Evolutionary conservation across 2,113 vertebrate species (phyloP).

Genomic region (Dendropsophus ebraccatus): DNA sequence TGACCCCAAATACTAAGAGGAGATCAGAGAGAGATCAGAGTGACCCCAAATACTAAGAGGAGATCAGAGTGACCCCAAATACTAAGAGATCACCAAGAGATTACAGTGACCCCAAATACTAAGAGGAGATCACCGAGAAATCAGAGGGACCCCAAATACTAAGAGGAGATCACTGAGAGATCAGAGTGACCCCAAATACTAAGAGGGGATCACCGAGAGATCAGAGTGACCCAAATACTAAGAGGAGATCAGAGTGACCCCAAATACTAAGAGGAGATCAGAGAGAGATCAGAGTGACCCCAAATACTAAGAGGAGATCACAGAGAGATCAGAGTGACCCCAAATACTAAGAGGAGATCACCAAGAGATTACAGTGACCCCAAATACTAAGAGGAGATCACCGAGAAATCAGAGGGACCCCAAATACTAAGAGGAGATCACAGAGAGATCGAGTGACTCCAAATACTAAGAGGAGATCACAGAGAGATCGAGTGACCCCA

Average conservation of each 20-base stretch:
- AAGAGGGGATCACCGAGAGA: neutral
- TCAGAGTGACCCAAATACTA: neutral
- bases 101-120: neutral
- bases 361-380: neutral
- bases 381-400: no score
- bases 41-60: neutral
- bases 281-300: neutral
- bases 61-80: neutral
- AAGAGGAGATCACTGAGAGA: neutral
- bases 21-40: no score
- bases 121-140: neutral
- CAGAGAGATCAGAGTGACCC: neutral
- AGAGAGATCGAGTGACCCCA: no score
- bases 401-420: no score
- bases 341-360: neutral
- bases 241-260: neutral
- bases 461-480: neutral
- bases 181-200: neutral
- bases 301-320: neutral
- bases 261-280: neutral
- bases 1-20: no score
- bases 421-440: neutral
- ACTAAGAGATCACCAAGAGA: neutral
- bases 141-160: no score
- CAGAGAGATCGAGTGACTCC: neutral